Percentiles rank a stretch among this genome's conserved stretches.
Evolutionary conservation across 2,888 invertebrate species (phyloP).

Genomic region (Pterostichus madidus): DNA sequence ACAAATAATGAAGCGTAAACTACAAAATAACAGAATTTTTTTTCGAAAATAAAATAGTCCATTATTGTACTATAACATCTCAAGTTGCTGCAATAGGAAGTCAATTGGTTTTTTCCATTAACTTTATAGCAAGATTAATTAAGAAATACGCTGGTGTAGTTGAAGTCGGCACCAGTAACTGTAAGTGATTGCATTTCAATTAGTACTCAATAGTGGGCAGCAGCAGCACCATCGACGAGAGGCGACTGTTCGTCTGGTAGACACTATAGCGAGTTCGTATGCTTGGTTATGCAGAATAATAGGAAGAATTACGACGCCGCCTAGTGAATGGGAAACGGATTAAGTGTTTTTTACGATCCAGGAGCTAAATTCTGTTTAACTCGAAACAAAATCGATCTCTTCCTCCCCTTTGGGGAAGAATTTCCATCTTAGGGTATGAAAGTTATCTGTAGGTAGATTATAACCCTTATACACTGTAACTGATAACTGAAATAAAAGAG

Average conservation of each 20-base stretch:
- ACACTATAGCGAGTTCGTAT: not conserved
- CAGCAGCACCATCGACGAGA: not conserved
- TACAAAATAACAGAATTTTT: not conserved
- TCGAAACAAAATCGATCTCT: constrained; percentile 3
- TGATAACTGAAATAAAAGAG: too few species aligned
- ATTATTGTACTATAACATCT: not conserved
- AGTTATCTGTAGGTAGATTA: too few species aligned
- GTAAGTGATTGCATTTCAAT: constrained; percentile 60
- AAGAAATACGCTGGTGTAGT: constrained; percentile 34
- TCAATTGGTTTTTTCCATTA: constrained; percentile 42
- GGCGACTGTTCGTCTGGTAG: not conserved
- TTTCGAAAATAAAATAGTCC: constrained; percentile 1
- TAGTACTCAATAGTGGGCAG: not conserved
- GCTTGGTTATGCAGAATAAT: constrained; percentile 40
- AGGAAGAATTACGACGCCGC: constrained; percentile 28
- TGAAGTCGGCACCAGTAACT: constrained; percentile 21
- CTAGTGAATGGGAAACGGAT: constrained; percentile 26
- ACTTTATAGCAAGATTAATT: constrained; percentile 45
- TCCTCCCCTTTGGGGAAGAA: too few species aligned
- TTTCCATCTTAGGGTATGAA: too few species aligned
- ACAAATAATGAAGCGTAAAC: constrained; percentile 5
- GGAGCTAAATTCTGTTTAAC: constrained; percentile 3
- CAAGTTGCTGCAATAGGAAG: constrained; percentile 17
- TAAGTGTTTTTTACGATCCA: constrained; percentile 44
- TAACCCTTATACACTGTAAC: too few species aligned